Evolutionary conservation across 2,888 invertebrate genomes (phyloP).

Genomic region (Hemistola chrysoprasaria): DNA sequence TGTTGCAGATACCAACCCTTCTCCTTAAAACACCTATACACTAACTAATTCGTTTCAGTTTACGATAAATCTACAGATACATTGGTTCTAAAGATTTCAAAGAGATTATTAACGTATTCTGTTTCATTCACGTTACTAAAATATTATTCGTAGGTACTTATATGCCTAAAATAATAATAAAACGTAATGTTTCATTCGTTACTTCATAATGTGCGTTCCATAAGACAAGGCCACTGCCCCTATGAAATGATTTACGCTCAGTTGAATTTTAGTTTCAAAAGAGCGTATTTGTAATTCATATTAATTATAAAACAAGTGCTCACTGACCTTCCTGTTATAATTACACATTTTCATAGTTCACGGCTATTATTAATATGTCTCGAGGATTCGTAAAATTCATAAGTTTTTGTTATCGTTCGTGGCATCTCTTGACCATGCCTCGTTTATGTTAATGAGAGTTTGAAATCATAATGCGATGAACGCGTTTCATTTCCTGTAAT

Average conservation of each 20-base stretch:
- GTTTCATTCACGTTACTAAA: no score
- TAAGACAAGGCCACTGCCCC: slow-evolving; percentile 69
- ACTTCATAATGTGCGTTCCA: slow-evolving; percentile 58
- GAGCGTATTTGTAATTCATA: slow-evolving; percentile 70
- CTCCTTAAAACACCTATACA: no score
- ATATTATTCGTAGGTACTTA: no score
- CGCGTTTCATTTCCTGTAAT: slow-evolving; percentile 69
- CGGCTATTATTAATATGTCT: slow-evolving; percentile 77
- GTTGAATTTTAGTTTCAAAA: slow-evolving; percentile 73
- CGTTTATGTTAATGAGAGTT: slow-evolving; percentile 71
- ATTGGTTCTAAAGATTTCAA: no score
- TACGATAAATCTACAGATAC: no score
- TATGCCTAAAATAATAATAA: slow-evolving; percentile 1
- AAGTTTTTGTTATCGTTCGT: slow-evolving; percentile 54
- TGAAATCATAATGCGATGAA: slow-evolving; percentile 72
- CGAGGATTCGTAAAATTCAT: slow-evolving; percentile 63
- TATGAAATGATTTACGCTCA: slow-evolving; percentile 77
- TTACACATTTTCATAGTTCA: slow-evolving; percentile 79
- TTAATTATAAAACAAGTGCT: slow-evolving; percentile 72
- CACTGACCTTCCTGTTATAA: slow-evolving; percentile 80
- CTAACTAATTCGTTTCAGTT: no score
- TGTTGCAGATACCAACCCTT: no score
- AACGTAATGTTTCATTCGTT: slow-evolving; percentile 20
- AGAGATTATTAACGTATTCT: no score
- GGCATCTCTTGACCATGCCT: slow-evolving; percentile 55